Evolutionary conservation across 2,797 vertebrate species (phyloP).

Genomic region (Okamejei kenojei): DNA sequence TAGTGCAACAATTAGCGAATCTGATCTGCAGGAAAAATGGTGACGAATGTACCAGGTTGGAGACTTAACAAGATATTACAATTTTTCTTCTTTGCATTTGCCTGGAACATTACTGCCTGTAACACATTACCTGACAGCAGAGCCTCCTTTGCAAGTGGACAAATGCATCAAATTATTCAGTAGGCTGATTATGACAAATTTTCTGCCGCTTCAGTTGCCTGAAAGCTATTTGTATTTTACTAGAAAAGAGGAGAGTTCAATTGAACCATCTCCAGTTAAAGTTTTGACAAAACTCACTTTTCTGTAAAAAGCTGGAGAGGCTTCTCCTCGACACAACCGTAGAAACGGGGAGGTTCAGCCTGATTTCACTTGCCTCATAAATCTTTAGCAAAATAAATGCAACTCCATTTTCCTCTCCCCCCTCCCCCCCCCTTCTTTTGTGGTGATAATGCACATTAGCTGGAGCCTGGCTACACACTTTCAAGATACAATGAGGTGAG

Average conservation of each 20-base stretch:
- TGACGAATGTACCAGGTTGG: not conserved
- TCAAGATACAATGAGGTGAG: conserved; percentile 33
- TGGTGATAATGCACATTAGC: conserved; percentile 36
- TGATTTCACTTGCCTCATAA: conserved; percentile 38
- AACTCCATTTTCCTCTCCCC: not conserved
- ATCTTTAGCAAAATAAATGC: conserved; percentile 32
- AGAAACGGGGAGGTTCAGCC: conserved; percentile 40
- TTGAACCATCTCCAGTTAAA: not conserved
- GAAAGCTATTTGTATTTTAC: not conserved
- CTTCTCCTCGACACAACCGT: not conserved
- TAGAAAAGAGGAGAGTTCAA: not conserved
- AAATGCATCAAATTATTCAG: not conserved
- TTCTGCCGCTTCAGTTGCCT: not conserved
- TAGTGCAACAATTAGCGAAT: not conserved
- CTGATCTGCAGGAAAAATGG: not conserved
- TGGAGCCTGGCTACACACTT: conserved; percentile 21
- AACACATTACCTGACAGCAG: not conserved
- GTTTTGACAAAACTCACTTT: not conserved
- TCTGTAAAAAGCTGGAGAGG: too few relatives aligned
- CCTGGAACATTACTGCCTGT: not conserved
- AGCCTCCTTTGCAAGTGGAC: not conserved
- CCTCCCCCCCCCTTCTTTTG: conserved; percentile 9
- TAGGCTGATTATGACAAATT: not conserved
- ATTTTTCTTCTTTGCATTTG: not conserved
- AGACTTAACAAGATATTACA: not conserved